Conservation (phyloP, 2,113 vertebrate species). For the Melanocharis versteri region DNA sequence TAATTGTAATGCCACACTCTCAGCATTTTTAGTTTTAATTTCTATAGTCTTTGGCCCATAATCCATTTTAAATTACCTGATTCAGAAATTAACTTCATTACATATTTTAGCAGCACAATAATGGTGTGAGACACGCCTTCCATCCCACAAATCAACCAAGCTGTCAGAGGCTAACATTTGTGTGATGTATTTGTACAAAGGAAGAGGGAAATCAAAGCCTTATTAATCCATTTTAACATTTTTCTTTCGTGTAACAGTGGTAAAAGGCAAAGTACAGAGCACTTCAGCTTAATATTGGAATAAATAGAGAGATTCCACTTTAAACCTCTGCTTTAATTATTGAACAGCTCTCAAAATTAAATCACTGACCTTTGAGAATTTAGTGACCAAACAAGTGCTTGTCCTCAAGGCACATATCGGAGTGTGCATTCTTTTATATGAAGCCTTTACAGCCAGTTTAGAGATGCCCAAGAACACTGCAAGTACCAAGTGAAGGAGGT, state of each 20-base stretch:
- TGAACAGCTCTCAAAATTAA: slow-evolving; percentile 49
- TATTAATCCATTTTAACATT: background rate
- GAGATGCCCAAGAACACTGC: background rate
- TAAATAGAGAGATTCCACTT: slow-evolving; percentile 5
- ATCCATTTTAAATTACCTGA: background rate
- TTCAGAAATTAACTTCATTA: background rate
- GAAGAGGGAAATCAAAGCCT: background rate
- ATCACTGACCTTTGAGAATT: slow-evolving; percentile 55
- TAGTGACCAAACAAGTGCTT: slow-evolving; percentile 39
- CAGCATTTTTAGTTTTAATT: background rate
- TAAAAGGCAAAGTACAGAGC: slow-evolving; percentile 11
- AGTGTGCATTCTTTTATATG: background rate
- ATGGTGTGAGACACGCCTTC: background rate
- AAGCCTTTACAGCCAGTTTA: background rate
- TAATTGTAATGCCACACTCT: background rate
- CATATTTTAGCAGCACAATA: background rate
- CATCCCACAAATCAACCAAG: background rate
- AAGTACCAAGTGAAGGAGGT: slow-evolving; percentile 26
- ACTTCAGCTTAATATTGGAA: slow-evolving; percentile 2
- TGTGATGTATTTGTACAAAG: background rate
- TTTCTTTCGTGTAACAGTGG: background rate
- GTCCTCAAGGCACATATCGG: background rate
- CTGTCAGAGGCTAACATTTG: background rate
- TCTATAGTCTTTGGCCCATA: background rate
- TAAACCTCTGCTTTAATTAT: slow-evolving; percentile 62